These are phyloP conservation scores for Parnassius mnemosyne DNA, from an alignment of 2,888 invertebrate genomes.

Conservation along the genomic window DNA sequence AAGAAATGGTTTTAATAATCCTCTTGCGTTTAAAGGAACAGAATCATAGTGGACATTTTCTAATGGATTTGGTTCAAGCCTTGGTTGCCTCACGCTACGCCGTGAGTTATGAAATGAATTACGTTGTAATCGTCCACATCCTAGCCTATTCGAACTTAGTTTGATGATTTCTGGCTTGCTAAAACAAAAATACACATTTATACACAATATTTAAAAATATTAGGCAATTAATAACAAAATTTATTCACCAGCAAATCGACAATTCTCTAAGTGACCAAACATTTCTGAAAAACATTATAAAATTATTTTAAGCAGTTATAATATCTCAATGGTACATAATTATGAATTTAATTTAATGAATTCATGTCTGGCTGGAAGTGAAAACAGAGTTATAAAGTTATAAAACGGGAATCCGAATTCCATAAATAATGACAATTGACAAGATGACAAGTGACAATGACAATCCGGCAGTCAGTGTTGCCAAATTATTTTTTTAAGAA, in stretches of 20 bases:
- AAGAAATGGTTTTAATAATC: constrained; percentile 81
- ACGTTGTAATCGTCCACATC: constrained; percentile 48
- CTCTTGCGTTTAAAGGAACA: constrained; percentile 62
- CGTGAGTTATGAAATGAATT: constrained; percentile 62
- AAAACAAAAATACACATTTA: constrained; percentile 28
- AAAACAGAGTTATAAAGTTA: no score
- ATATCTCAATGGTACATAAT: constrained; percentile 47
- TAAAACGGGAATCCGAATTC: no score
- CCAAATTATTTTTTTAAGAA: no score
- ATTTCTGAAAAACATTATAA: constrained; percentile 70
- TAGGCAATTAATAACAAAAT: constrained; percentile 18
- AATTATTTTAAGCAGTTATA: constrained; percentile 26
- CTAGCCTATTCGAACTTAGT: constrained; percentile 30
- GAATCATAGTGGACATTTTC: constrained; percentile 63
- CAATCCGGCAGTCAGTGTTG: no score
- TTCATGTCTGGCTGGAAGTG: no score
- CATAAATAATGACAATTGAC: no score
- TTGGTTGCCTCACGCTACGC: constrained; percentile 45
- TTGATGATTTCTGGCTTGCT: constrained; percentile 40
- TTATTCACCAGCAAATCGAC: constrained; percentile 57
- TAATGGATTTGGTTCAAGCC: constrained; percentile 58
- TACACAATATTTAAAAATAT: constrained; percentile 12
- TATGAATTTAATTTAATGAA: constrained; percentile 13
- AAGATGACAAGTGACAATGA: no score
- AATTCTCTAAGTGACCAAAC: constrained; percentile 61